Evolutionary conservation across 2,797 vertebrate species (phyloP).

Genomic region (Sebastes nivosus): DNA sequence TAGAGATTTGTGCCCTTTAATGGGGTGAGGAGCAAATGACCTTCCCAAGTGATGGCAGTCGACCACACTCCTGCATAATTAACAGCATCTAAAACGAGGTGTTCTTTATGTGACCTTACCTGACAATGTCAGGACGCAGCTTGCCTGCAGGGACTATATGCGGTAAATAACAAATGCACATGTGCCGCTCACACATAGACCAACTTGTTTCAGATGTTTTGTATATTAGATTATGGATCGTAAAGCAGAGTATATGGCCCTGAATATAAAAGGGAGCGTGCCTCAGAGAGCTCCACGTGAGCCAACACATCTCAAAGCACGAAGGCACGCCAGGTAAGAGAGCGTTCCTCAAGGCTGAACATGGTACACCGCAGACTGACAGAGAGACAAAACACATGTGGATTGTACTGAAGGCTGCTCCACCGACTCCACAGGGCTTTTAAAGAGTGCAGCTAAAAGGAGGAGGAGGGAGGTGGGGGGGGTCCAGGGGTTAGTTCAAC

Average conservation of each 20-base stretch:
- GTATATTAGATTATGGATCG: neutral
- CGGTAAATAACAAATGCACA: constrained; percentile 37
- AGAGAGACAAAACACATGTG: constrained; percentile 55
- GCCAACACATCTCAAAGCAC: constrained; percentile 28
- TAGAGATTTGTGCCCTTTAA: constrained; percentile 41
- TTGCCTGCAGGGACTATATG: constrained; percentile 39
- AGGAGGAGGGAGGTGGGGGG: neutral
- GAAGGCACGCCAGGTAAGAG: constrained; percentile 26
- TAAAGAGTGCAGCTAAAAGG: constrained; percentile 10
- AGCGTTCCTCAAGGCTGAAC: constrained; percentile 33
- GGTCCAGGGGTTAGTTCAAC: constrained; percentile 47
- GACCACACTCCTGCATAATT: constrained; percentile 78
- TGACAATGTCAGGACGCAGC: constrained; percentile 65
- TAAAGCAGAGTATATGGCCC: neutral
- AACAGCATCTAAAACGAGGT: constrained; percentile 74
- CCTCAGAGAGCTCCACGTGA: constrained; percentile 13
- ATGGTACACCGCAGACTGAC: constrained; percentile 7
- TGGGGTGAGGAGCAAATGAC: constrained; percentile 48
- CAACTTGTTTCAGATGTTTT: neutral
- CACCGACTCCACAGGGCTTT: constrained; percentile 29
- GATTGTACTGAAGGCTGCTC: constrained; percentile 27
- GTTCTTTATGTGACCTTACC: constrained; percentile 77
- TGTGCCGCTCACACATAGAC: neutral
- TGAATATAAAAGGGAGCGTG: constrained; percentile 17
- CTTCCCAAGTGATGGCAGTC: constrained; percentile 65